Evolutionary conservation across 2,113 vertebrate genomes (phyloP).

Genomic region (Chloropsis hardwickii): DNA sequence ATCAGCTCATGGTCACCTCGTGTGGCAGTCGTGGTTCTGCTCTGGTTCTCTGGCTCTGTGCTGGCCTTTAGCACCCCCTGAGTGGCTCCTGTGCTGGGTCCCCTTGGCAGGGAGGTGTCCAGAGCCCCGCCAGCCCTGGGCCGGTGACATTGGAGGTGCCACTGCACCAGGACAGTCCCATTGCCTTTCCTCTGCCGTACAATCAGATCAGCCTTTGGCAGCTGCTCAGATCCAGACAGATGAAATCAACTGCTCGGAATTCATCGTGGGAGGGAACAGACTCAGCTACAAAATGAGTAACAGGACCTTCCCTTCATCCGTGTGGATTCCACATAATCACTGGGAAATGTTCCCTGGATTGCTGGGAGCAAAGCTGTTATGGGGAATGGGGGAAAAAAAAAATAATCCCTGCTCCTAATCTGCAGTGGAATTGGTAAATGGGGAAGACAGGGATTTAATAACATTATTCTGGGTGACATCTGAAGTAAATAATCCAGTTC

Average conservation of each 20-base stretch:
- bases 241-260: conserved; percentile 22
- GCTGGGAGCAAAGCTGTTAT: conserved; percentile 48
- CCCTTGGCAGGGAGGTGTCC: neutral
- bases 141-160: neutral
- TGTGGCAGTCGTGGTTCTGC: neutral
- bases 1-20: rapidly evolving
- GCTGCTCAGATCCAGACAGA: neutral
- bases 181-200: neutral
- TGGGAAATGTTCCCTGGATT: conserved; percentile 56
- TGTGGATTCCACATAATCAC: conserved; percentile 45
- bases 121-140: neutral
- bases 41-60: neutral
- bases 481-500: conserved; percentile 69
- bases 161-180: neutral
- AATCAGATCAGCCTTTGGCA: conserved; percentile 6
- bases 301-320: neutral
- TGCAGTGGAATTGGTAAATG: conserved; percentile 64
- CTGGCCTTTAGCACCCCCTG: neutral
- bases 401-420: conserved; percentile 21
- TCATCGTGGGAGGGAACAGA: neutral
- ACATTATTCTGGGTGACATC: conserved; percentile 41
- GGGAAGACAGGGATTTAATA: conserved; percentile 52
- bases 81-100: neutral
- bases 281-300: conserved; percentile 20
- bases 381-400: neutral